Evolutionary conservation across 2,797 vertebrate species (phyloP).

Genomic region (Diplodus puntazzo): DNA sequence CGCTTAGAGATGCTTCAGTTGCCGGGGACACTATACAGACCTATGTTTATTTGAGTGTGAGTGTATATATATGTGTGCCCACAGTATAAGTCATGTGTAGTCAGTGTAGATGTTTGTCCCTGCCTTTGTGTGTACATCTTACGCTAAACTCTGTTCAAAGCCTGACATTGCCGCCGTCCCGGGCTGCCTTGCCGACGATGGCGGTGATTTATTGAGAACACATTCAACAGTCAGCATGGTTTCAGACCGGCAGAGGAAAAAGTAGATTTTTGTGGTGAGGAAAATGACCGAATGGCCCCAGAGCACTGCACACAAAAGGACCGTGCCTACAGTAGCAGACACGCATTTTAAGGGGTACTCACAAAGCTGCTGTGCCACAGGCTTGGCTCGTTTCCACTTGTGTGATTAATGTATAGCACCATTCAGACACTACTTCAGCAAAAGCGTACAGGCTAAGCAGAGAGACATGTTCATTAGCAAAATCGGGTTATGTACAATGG

Average conservation of each 20-base stretch:
- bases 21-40: conserved; percentile 46
- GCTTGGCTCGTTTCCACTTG: conserved; percentile 64
- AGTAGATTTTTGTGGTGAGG: conserved; percentile 63
- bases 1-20: conserved; percentile 66
- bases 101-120: conserved; percentile 33
- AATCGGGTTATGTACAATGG: conserved; percentile 35
- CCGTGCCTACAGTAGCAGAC: conserved; percentile 51
- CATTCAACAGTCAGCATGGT: conserved; percentile 61
- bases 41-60: conserved; percentile 53
- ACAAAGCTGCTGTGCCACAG: conserved; percentile 62
- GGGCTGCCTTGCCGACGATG: conserved; percentile 50
- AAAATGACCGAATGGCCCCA: conserved; percentile 60
- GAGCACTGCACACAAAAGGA: conserved; percentile 54
- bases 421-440: conserved; percentile 56
- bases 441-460: conserved; percentile 57
- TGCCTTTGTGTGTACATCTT: conserved; percentile 49
- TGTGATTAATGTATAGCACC: conserved; percentile 76
- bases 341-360: conserved; percentile 62
- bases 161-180: conserved; percentile 63
- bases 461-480: conserved; percentile 74
- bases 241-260: conserved; percentile 53
- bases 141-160: conserved; percentile 60
- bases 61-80: conserved; percentile 26
- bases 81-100: conserved; percentile 10
- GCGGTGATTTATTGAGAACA: conserved; percentile 80